A percentile compares a stretch with the other conserved stretches of the same genome.
phyloP scores from a whole-genome alignment of 2,797 vertebrate species.

The Pangasius djambal region DNA sequence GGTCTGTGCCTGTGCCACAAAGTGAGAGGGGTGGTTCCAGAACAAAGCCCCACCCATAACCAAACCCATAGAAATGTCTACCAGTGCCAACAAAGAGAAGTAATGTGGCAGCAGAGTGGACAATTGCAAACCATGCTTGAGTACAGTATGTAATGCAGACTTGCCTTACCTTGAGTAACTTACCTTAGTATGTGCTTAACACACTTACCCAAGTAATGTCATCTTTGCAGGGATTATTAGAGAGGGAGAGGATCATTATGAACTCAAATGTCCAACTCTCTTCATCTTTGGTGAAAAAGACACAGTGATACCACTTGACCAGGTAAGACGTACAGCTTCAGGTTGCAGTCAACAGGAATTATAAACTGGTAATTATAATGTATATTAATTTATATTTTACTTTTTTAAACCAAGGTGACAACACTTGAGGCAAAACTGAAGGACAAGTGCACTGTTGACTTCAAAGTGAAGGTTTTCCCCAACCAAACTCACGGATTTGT shows the following conservation, averaged over 20 bases:
- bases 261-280: slow-evolving; percentile 76
- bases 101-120: neutral
- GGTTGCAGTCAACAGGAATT: neutral
- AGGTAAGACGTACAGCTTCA: slow-evolving; percentile 63
- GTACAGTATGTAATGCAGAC: neutral
- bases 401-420: slow-evolving; percentile 72
- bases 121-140: neutral
- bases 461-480: slow-evolving; percentile 87
- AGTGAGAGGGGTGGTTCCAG: neutral
- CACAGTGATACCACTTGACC: slow-evolving; percentile 72
- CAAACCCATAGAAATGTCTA: neutral
- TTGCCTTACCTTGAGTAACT: neutral
- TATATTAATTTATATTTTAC: neutral
- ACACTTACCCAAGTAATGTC: neutral
- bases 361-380: neutral
- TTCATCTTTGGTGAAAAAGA: slow-evolving; percentile 87
- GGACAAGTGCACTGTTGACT: slow-evolving; percentile 80
- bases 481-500: slow-evolving; percentile 92
- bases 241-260: slow-evolving; percentile 71
- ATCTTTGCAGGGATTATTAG: slow-evolving; percentile 74
- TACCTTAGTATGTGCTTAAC: neutral
- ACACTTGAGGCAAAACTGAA: slow-evolving; percentile 81
- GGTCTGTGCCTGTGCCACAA: neutral
- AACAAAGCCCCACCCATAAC: neutral
- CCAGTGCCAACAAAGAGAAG: neutral